phyloP scores from a whole-genome alignment of 2,113 vertebrate species.

The Nettapus auritus region DNA sequence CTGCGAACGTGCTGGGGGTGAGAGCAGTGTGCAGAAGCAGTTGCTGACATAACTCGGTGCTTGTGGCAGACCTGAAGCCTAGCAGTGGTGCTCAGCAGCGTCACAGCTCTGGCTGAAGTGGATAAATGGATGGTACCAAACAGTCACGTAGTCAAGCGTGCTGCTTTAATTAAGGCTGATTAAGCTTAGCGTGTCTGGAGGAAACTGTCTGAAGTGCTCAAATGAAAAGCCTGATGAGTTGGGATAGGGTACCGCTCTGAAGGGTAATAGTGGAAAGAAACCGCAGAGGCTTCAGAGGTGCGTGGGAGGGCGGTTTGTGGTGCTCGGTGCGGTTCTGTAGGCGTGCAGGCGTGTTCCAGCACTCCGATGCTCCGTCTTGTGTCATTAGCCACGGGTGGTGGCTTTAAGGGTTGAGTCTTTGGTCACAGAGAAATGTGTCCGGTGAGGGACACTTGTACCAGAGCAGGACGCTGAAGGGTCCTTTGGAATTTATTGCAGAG shows the following conservation, averaged over 20 bases:
- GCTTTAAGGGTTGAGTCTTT: not conserved
- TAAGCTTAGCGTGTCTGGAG: not conserved
- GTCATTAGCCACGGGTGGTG: not conserved
- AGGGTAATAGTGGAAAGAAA: not conserved
- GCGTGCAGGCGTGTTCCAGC: not conserved
- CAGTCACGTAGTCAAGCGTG: not conserved
- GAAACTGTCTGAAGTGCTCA: not conserved
- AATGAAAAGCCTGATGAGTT: not conserved
- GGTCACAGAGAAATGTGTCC: not conserved
- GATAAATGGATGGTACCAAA: not conserved
- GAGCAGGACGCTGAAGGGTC: not conserved
- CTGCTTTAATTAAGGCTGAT: not conserved
- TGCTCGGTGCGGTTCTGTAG: not conserved
- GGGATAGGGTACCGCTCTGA: not conserved
- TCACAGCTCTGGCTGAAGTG: not conserved
- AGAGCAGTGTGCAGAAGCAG: not conserved
- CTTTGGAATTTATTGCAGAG: not conserved
- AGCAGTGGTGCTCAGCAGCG: not conserved
- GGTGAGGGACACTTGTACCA: not conserved
- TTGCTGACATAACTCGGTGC: not conserved
- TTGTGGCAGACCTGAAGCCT: not conserved
- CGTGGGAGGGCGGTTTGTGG: not conserved
- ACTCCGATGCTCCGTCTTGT: not conserved
- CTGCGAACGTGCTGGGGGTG: not conserved
- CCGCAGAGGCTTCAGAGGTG: not conserved